Percentiles rank a stretch among this genome's conserved stretches.
These are phyloP conservation scores for Ictalurus furcatus DNA, from an alignment of 2,113 vertebrate species.

Conservation along the genomic window DNA sequence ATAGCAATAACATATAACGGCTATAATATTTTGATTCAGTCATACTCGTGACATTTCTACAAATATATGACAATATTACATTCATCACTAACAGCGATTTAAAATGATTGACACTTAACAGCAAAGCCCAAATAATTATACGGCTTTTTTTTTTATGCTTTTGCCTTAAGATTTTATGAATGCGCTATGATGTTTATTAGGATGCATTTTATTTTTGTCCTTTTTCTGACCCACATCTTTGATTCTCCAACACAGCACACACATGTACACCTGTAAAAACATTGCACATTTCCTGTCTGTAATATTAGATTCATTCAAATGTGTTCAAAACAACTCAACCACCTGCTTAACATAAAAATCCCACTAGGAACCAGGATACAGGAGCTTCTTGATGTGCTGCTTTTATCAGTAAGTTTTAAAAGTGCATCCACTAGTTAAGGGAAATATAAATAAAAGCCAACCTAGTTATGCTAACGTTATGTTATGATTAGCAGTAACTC, in stretches of 20 bases:
- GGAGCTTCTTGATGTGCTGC: neutral
- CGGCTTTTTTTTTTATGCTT: too few species aligned
- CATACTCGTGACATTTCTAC: neutral
- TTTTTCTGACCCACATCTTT: neutral
- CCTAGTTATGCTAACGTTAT: neutral
- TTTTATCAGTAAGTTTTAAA: neutral
- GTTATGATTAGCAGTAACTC: constrained; percentile 14
- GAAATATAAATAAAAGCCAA: neutral
- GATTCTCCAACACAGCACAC: neutral
- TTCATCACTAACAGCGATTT: neutral
- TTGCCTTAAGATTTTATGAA: too few species aligned
- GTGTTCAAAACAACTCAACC: neutral
- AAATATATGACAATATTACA: neutral
- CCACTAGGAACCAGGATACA: neutral
- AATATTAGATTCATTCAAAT: neutral
- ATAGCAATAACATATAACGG: neutral
- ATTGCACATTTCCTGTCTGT: neutral
- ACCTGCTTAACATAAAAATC: neutral
- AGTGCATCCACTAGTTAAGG: neutral
- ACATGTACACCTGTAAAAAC: neutral
- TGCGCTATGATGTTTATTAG: neutral
- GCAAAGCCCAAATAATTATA: too few species aligned
- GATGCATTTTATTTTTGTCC: neutral
- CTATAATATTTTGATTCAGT: neutral
- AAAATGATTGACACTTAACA: neutral